Base-by-base conservation (phyloP, 2,888 invertebrate species). In the Drosophila algonquin region DNA sequence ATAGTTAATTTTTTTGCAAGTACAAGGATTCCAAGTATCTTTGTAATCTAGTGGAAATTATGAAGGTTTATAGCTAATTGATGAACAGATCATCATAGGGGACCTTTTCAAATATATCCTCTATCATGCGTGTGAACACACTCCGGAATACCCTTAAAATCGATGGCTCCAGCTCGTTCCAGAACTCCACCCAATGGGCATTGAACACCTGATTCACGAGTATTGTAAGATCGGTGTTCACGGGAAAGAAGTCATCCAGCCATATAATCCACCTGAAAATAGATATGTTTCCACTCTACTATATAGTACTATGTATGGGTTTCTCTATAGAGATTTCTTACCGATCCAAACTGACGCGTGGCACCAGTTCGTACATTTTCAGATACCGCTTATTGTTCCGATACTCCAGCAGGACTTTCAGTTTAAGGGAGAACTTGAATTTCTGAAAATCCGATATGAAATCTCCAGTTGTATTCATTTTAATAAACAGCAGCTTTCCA, bases 1-100 rank as follows among this genome's bases (percentile, higher is more conserved):
- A 6, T n/a, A 18, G 44, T 16, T 4, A 35, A 3, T 21, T 1
- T 32, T 3, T 32, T 32, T 32, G 0, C 10, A 32, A 10, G 32
- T 32, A 32, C 32, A 10, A 12, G 32, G 30, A 30, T 30, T 30
- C 8, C 7, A 30, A 30, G 8, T 30, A 8, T 30, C 2, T 30
- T 7, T 30, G 30, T 30, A 30, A 8, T 30, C 30, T 12, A 35
- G 35, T 10, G 32, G 32, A 32, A 32, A 10, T 32, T 32, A 3
- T 32, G 10, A 14, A 40, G 3, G 6, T 32, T 12, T 32, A 32
- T 12, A 30, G 30, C 2, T 40, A 14, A 14, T 5, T 35, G 18
- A 81, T 59, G 16, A 81, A 80, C 47, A 80, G n/a, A 27, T 81
- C 81, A 48, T 81, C 81, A 16, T 81, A 80, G 12, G 80, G 18